These are phyloP conservation scores for Mormyrus proboscirostris DNA, from an alignment of 2,797 vertebrate species.

Conservation along the genomic window DNA sequence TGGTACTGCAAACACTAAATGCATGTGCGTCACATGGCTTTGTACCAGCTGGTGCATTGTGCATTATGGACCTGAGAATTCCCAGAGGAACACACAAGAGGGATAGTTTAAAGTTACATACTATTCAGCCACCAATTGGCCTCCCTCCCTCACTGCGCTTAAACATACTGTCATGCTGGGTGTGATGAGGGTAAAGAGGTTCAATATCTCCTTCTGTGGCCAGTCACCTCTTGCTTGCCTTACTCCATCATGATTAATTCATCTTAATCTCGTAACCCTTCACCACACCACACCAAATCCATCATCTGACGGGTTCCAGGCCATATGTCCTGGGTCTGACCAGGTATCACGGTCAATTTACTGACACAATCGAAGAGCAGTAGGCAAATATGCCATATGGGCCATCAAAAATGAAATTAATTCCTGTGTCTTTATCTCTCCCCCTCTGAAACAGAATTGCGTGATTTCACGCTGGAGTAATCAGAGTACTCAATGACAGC, in stretches of 20 bases:
- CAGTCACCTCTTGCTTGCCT: neutral
- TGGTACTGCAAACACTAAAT: neutral
- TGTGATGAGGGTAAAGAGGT: neutral
- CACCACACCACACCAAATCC: neutral
- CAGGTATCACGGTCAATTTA: constrained; percentile 27
- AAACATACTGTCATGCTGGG: neutral
- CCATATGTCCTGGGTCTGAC: constrained; percentile 2
- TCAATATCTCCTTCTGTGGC: neutral
- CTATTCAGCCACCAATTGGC: neutral
- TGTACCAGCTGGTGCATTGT: neutral
- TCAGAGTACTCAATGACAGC: neutral
- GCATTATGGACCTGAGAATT: neutral
- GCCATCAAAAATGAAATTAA: constrained; percentile 29
- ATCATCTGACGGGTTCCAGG: constrained; percentile 16
- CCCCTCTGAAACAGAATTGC: constrained; percentile 13
- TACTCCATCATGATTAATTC: constrained; percentile 50
- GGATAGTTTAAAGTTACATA: neutral
- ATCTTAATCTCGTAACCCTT: constrained; percentile 31
- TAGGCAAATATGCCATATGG: neutral
- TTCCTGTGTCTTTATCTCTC: constrained; percentile 28
- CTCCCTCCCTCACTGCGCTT: neutral
- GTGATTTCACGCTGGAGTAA: constrained; percentile 29
- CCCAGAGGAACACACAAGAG: neutral
- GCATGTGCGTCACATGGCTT: neutral
- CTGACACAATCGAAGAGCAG: constrained; percentile 16